These are phyloP conservation scores for Alaudala cheleensis DNA, from an alignment of 2,113 vertebrate genomes.

Conservation along the genomic window DNA sequence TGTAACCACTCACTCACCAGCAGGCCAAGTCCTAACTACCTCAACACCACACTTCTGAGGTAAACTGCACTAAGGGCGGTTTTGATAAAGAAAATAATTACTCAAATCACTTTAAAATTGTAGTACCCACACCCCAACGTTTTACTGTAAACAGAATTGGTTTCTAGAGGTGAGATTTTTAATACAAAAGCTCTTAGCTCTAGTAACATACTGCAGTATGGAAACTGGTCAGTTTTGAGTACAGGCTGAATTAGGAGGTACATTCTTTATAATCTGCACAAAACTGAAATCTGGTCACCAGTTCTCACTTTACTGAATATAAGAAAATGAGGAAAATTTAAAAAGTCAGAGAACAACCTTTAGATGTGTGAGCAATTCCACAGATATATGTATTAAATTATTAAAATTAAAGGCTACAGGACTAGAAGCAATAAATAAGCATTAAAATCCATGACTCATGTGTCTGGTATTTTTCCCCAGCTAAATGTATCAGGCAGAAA, in stretches of 20 bases:
- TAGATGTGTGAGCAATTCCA: background rate
- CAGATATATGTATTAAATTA: background rate
- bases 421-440: background rate
- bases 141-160: background rate
- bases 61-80: background rate
- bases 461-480: background rate
- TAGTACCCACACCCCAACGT: background rate
- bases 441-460: background rate
- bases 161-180: background rate
- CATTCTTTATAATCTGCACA: background rate
- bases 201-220: background rate
- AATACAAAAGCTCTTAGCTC: background rate
- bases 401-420: background rate
- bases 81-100: background rate
- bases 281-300: background rate
- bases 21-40: background rate
- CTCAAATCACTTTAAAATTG: background rate
- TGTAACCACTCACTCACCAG: background rate
- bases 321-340: background rate
- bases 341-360: background rate
- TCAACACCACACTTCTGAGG: background rate
- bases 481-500: background rate
- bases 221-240: background rate
- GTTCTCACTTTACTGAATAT: background rate
- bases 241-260: background rate